These are phyloP conservation scores for Sphaeramia orbicularis DNA, from an alignment of 2,797 vertebrate genomes.

Conservation along the genomic window DNA sequence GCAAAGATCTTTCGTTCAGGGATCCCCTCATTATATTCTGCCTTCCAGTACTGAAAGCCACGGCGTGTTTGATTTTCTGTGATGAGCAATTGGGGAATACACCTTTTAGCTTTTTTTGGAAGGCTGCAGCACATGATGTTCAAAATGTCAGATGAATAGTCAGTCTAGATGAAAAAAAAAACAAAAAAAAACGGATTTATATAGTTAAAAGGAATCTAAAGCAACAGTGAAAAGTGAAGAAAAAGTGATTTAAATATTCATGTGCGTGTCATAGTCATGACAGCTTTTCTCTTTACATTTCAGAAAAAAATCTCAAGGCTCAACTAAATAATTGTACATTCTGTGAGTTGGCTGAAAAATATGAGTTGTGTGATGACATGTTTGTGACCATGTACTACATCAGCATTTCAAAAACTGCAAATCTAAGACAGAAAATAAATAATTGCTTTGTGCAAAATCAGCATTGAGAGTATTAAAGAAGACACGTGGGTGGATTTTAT, in stretches of 20 bases:
- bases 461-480: neutral
- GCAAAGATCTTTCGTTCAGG: constrained; percentile 19
- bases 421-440: neutral
- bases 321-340: neutral
- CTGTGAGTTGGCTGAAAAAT: neutral
- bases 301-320: neutral
- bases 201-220: constrained; percentile 30
- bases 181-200: constrained; percentile 1
- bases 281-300: constrained; percentile 5
- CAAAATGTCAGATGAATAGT: constrained; percentile 62
- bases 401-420: neutral
- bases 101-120: constrained; percentile 46
- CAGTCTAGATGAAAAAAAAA: constrained; percentile 30
- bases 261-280: constrained; percentile 17
- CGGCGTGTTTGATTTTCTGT: constrained; percentile 58
- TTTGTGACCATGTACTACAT: neutral
- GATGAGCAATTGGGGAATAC: constrained; percentile 64
- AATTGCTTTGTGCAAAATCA: neutral
- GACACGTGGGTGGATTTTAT: no score
- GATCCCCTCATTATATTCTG: constrained; percentile 61
- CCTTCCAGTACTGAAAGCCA: constrained; percentile 54
- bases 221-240: constrained; percentile 4
- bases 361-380: neutral
- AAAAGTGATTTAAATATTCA: constrained; percentile 21
- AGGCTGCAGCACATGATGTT: constrained; percentile 30